phyloP scores from a whole-genome alignment of 2,797 vertebrate genomes.

The Mormyrus hasselquistii region DNA sequence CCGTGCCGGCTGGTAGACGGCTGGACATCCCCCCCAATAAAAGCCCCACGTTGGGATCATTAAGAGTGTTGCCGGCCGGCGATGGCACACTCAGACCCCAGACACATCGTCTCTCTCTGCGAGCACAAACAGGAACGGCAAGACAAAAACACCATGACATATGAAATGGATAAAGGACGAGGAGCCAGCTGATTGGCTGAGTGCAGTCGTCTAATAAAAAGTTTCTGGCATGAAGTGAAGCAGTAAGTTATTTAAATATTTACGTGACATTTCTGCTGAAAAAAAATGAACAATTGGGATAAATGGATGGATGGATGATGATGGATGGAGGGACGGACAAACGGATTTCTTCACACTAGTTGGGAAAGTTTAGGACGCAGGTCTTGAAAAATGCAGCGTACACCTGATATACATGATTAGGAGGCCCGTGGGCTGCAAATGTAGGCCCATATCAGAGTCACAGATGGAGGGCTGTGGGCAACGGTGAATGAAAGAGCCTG shows the following conservation, averaged over 20 bases:
- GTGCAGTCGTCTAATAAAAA: neutral
- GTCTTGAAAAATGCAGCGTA: neutral
- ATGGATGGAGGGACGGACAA: neutral
- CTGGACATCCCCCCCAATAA: neutral
- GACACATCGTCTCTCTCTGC: slow-evolving; percentile 41
- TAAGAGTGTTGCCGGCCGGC: neutral
- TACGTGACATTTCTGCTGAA: neutral
- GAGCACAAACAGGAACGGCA: slow-evolving; percentile 36
- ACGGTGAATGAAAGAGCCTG: slow-evolving; percentile 46
- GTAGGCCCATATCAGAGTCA: slow-evolving; percentile 54
- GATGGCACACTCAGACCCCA: neutral
- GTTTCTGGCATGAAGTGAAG: neutral
- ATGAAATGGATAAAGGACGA: neutral
- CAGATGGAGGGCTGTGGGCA: slow-evolving; percentile 44
- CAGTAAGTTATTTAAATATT: neutral
- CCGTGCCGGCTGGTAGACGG: neutral
- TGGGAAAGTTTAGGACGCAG: neutral
- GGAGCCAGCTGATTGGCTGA: neutral
- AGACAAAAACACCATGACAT: slow-evolving; percentile 22
- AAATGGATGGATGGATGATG: neutral
- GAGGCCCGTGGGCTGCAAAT: slow-evolving; percentile 49
- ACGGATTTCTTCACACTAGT: neutral
- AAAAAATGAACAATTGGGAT: neutral
- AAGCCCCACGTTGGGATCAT: slow-evolving; percentile 5
- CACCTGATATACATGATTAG: slow-evolving; percentile 27